Evolutionary conservation across 2,888 invertebrate genomes (phyloP), one percentile per base, ranked within the genome.

Genomic region (Synanthedon vespiformis): DNA sequence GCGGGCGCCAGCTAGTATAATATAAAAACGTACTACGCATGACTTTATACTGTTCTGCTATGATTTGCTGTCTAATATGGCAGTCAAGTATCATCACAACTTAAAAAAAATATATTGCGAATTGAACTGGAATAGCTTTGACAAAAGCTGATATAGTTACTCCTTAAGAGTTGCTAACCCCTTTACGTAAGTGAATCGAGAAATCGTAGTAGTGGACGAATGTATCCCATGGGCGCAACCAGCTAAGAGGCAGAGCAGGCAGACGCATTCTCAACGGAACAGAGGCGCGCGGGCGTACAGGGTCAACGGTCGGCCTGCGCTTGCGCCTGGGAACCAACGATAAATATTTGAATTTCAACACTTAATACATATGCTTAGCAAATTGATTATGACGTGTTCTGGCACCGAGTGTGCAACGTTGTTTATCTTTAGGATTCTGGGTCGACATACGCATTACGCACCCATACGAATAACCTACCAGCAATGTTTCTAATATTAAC

Each of bases 331-430:
- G 86, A 85, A 85, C 81, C 70, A 58, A 76, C 79, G 77, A 85
- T 87, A 85, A 84, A 86, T 84, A 84, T 85, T 87, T 84, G 79
- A 82, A 83, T 84, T 84, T 84, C 80, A 83, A 84, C 84, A 85
- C 84, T 81, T 80, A 77, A 84, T 80, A 80, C 83, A 85, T 79
- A 81, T 80, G 81, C 80, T 82, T 80, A 80, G 84, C 82, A 80
- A 84, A 85, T 84, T 79, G 79, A 77, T 79, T 80, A 78, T 76
- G 73, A 75, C 71, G 64, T 72, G 74, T 64, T 68, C 73, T 67
- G 67, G 71, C 66, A 65, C 64, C 61, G 58, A 58, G 65, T 61
- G 64, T 58, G 55, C 61, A 66, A 48, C 22, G 58, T 58, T 74
- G 75, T 77, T 79, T 81, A 55, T 55, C 48, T 50, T 55, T 51